These are phyloP conservation scores for Epinotia ramella DNA, from an alignment of 2,888 invertebrate species.

Conservation along the genomic window DNA sequence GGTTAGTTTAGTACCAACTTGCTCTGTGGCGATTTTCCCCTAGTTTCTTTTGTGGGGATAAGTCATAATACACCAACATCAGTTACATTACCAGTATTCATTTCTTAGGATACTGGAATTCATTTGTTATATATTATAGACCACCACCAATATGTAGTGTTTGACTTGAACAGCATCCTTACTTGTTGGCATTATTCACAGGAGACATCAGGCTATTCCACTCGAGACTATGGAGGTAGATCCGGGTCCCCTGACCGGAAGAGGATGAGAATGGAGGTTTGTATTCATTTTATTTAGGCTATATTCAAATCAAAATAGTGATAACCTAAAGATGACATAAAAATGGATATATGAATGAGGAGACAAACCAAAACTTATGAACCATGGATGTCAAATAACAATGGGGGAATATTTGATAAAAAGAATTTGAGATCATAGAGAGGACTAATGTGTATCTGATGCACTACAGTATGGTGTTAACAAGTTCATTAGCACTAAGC, in stretches of 20 bases:
- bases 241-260: conserved; percentile 87
- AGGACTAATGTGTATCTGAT: conserved; percentile 27
- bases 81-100: too few relatives aligned
- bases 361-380: conserved; percentile 25
- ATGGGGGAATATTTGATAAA: conserved; percentile 32
- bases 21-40: too few relatives aligned
- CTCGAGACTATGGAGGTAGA: conserved; percentile 83
- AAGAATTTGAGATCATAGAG: conserved; percentile 30
- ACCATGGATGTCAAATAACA: conserved; percentile 37
- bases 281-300: conserved; percentile 55
- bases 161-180: not conserved
- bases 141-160: not conserved
- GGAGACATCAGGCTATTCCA: conserved; percentile 81
- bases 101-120: too few relatives aligned
- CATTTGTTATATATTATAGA: too few relatives aligned
- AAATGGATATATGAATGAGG: conserved; percentile 23
- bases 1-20: too few relatives aligned
- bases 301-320: conserved; percentile 1
- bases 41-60: too few relatives aligned
- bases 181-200: conserved; percentile 52
- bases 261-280: conserved; percentile 87
- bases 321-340: not conserved
- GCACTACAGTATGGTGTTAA: conserved; percentile 37
- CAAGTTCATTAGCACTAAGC: conserved; percentile 30
- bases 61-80: too few relatives aligned